Base-by-base conservation (phyloP, 2,797 vertebrate species). In the Coracias cyanogaster region DNA sequence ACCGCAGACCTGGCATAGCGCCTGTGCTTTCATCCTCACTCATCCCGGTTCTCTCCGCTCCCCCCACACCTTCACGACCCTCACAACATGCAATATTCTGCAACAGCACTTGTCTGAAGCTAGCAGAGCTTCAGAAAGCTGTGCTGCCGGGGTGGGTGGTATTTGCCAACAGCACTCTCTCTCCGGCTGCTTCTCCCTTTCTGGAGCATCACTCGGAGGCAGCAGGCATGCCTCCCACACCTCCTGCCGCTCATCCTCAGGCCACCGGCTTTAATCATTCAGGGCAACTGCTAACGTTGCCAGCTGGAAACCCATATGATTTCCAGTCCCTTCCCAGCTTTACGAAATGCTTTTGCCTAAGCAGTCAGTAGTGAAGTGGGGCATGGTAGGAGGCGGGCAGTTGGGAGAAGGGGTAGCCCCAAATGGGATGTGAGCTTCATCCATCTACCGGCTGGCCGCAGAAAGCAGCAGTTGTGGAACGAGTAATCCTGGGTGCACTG, bases 391-490 rank as follows among this genome's bases (percentile, higher is more conserved):
- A 74, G 13, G 45, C 0, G 0, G 41, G 33, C 1, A 9, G 10
- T 0, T 33, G 39, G 46, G 48, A 31, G 41, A 79, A 71, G 18
- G 24, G 12, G 11, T 15, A 29, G 39, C 43, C 52, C 33, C 2
- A 0, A 0, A 0, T 0, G 0, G 61, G 26, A 12, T 33, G 33
- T 3, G 37, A 88, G 15, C 35, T 65, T 77, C 54, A 48, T 61
- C 72, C 41, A 10, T 45, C 60, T 74, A 12, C 49, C 7, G 4
- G 6, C 72, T 33, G 39, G 79, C 65, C 7, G 3, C 58, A 55
- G 61, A 76, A 90, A 57, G 54, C 78, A 85, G 70, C 3, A 8
- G 46, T 8, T 79, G 77, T 88, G 93, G 83, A 79, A 71, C 10
- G 6, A 76, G 73, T 55, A 81, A 80, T 65, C 33, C 35, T 64